Conservation (phyloP, 2,113 vertebrate species). For the Gavia stellata region DNA sequence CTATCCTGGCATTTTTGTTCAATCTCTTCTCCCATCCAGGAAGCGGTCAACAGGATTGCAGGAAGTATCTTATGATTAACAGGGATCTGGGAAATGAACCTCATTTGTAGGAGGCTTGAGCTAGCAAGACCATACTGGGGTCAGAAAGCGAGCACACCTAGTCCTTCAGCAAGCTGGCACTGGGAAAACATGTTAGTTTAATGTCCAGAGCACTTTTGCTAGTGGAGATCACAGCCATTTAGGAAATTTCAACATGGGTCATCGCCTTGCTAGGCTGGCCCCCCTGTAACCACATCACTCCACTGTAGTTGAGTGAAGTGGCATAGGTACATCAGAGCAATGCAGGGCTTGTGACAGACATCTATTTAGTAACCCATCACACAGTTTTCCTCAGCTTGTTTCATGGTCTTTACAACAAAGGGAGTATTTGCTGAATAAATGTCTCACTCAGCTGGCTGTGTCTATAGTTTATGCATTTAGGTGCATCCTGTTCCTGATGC, state of each 20-base stretch:
- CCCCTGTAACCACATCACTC: background rate
- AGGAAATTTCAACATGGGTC: background rate
- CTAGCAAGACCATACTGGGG: background rate
- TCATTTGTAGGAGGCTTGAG: background rate
- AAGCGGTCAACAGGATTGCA: background rate
- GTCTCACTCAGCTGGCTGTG: background rate
- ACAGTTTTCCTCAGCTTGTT: background rate
- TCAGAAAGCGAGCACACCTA: background rate
- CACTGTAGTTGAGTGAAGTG: background rate
- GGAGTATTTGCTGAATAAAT: background rate
- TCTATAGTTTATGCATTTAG: background rate
- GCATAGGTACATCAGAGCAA: rapidly evolving
- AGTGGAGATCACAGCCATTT: background rate
- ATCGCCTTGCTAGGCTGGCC: background rate
- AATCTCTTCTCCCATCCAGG: background rate
- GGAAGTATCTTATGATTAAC: background rate
- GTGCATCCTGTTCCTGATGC: background rate
- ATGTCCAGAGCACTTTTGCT: background rate
- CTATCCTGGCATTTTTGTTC: background rate
- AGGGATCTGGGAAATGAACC: background rate
- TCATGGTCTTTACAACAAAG: background rate
- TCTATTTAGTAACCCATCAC: background rate
- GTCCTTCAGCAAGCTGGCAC: background rate
- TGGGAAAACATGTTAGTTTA: background rate
- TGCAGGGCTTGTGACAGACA: rapidly evolving